A percentile compares a stretch with the other conserved stretches of the same genome.
Evolutionary conservation across 1,140 invertebrate genomes (phyloP).

Genomic region (Aphelenchoides besseyi): DNA sequence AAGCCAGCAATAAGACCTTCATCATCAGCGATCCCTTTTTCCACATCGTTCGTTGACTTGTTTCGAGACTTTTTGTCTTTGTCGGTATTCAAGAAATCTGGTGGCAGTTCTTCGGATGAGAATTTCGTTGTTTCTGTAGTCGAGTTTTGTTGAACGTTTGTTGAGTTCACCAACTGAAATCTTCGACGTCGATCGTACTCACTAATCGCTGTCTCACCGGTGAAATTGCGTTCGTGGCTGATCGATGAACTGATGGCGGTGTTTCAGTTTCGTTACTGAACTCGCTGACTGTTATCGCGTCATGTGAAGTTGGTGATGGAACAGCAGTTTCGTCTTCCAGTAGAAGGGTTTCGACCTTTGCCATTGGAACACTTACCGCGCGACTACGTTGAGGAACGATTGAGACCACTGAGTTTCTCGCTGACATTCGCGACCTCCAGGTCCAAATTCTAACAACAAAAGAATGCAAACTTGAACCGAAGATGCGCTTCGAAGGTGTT

Average conservation of each 20-base stretch:
- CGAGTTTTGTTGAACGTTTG: not conserved
- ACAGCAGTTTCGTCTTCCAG: not conserved
- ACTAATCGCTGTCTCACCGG: not conserved
- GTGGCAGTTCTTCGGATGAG: not conserved
- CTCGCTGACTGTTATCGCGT: not conserved
- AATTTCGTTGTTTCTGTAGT: not conserved
- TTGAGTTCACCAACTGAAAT: conserved; percentile 6
- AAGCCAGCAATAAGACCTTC: conserved; percentile 13
- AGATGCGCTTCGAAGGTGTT: not conserved
- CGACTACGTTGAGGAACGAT: not conserved
- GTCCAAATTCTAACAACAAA: not conserved
- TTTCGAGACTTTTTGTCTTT: not conserved
- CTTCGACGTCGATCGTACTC: not conserved
- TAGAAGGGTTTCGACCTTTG: conserved; percentile 1
- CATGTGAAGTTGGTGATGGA: not conserved
- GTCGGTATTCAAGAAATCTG: not conserved
- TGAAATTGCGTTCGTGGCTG: not conserved
- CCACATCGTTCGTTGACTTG: conserved; percentile 4
- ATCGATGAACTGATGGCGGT: not conserved
- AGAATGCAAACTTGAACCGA: not conserved
- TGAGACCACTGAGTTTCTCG: conserved; percentile 9
- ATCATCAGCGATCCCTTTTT: conserved; percentile 1
- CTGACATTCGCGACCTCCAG: not conserved
- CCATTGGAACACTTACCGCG: not conserved
- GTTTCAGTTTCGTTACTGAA: not conserved